phyloP scores from a whole-genome alignment of 2,113 vertebrate species.

The Athene noctua region DNA sequence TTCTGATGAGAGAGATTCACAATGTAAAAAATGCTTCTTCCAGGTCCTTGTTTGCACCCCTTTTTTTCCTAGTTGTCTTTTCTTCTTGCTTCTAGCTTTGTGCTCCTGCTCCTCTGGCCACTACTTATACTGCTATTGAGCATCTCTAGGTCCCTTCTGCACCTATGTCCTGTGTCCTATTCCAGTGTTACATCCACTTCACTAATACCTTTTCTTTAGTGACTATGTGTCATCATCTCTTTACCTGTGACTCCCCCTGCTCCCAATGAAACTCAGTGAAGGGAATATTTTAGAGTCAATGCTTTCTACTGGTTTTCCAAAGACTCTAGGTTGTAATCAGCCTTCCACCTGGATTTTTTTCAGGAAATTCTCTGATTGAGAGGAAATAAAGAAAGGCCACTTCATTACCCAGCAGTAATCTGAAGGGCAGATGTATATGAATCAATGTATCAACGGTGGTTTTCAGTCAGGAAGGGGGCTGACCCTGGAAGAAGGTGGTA shows the following conservation, averaged over 20 bases:
- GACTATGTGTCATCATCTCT: not conserved
- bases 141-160: not conserved
- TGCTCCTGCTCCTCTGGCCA: not conserved
- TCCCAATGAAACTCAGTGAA: not conserved
- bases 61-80: not conserved
- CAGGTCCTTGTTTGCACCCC: not conserved
- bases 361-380: not conserved
- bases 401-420: not conserved
- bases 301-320: not conserved
- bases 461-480: accelerated
- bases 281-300: not conserved
- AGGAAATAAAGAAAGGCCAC: not conserved
- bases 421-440: not conserved
- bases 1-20: not conserved
- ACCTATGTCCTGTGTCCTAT: too few species aligned
- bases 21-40: not conserved
- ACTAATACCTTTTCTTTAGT: not conserved
- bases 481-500: not conserved
- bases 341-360: not conserved
- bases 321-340: not conserved
- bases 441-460: not conserved
- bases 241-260: not conserved
- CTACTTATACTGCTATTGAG: not conserved
- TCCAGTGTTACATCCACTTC: not conserved
- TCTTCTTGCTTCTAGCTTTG: not conserved